These are phyloP conservation scores for Escarpia spicata DNA, from an alignment of 2,888 invertebrate species.

Conservation along the genomic window DNA sequence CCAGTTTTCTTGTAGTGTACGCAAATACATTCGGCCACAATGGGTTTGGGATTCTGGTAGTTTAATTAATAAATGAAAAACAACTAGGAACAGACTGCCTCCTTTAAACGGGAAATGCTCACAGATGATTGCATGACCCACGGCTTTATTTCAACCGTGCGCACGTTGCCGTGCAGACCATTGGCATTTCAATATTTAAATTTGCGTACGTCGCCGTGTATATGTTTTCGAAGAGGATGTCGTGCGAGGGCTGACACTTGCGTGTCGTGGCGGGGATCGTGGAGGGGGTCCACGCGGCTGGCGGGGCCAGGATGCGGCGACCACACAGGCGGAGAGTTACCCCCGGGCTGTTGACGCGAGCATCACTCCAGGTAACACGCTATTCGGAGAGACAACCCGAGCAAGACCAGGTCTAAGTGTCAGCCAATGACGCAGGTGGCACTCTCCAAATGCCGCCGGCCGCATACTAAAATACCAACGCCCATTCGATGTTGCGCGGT, in stretches of 20 bases:
- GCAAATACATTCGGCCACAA: neutral
- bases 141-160: neutral
- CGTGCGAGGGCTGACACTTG: neutral
- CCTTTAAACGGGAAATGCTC: neutral
- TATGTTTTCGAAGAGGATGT: constrained; percentile 11
- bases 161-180: neutral
- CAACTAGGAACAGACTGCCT: too few relatives aligned
- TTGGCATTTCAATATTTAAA: constrained; percentile 5
- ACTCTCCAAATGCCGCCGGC: neutral
- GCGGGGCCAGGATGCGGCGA: neutral
- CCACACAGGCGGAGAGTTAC: neutral
- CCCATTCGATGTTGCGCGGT: neutral
- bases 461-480: neutral
- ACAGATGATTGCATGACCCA: neutral
- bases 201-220: neutral
- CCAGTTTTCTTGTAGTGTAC: too few relatives aligned
- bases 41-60: neutral
- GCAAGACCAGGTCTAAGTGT: neutral
- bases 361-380: neutral
- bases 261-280: neutral
- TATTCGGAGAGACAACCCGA: neutral
- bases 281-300: neutral
- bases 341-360: neutral
- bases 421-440: neutral
- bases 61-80: too few relatives aligned